phyloP scores from a whole-genome alignment of 2,113 vertebrate species.

The Probosciger aterrimus region DNA sequence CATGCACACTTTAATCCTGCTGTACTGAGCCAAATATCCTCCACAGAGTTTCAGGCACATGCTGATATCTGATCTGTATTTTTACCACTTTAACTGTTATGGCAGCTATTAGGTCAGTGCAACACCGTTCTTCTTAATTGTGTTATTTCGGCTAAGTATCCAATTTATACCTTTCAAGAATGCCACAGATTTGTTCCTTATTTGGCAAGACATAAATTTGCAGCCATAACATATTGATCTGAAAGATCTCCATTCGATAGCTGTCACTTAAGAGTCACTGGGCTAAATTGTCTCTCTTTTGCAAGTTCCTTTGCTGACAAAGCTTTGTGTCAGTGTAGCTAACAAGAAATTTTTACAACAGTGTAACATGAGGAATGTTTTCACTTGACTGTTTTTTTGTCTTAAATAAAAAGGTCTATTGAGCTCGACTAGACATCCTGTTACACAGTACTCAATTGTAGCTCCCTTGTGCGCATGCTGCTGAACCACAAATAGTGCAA shows the following conservation, averaged over 20 bases:
- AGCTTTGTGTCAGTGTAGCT: background rate
- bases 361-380: background rate
- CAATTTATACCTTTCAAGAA: background rate
- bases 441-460: background rate
- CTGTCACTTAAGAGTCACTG: background rate
- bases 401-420: background rate
- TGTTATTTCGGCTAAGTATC: background rate
- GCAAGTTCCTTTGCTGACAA: background rate
- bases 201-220: background rate
- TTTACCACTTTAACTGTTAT: background rate
- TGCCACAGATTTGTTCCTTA: background rate
- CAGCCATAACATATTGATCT: background rate
- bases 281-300: background rate
- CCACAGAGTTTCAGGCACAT: background rate
- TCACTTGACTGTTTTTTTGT: background rate
- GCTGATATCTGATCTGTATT: background rate
- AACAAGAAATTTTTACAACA: background rate
- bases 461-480: background rate
- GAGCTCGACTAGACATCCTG: background rate
- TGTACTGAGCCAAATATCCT: background rate
- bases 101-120: background rate
- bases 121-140: background rate
- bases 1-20: background rate
- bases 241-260: background rate
- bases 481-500: accelerated